Base-by-base conservation (phyloP, 2,113 vertebrate genomes). In the Zosterops borbonicus region DNA sequence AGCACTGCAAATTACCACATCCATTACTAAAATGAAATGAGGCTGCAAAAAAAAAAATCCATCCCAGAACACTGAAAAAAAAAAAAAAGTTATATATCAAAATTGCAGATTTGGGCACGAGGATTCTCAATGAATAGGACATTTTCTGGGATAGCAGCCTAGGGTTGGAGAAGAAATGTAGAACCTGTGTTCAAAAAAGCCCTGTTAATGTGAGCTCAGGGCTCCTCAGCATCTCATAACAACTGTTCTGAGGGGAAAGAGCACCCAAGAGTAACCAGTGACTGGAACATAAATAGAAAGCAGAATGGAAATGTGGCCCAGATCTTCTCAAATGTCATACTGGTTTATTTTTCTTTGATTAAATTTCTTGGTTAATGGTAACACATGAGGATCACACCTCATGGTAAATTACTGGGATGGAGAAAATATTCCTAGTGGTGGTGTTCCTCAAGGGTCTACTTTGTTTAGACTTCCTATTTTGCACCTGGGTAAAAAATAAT, bases 1-100 rank as follows among this genome's bases (percentile, higher is more conserved):
- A 94, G 95, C 60, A 87, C 83, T 87, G 95, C 89, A 94, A 95
- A 93, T 96, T 87, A 95, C 94, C 80, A 95, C 92, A 93, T 92
- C 86, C 92, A 94, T 87, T 94, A 95, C 89, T 42, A 46, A 90
- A 96, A 94, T 83, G 91, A 95, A 95, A 93, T 89, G 73, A 97
- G 87, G 83, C 86, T 89, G 80, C 76, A 90, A 44, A 83, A 94
- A 94, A 93, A 93, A 84, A 76, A 21, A 86, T 93, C 83, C 73
- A 92, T 78, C 55, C 76, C 91, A 89, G 86, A 88, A 95, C 4
- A 83, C 56, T 75, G 50, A 22, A 49, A 53, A 79, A 86, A 70
- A 49, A 35, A 71, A 86, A 69, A 47, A 46, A 5, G 89, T 91
- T 94, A 94, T 89, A 92, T 35, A 90, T 89, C 76, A 84, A 90